phyloP scores from a whole-genome alignment of 2,797 vertebrate genomes.

The Podarcis siculus region DNA sequence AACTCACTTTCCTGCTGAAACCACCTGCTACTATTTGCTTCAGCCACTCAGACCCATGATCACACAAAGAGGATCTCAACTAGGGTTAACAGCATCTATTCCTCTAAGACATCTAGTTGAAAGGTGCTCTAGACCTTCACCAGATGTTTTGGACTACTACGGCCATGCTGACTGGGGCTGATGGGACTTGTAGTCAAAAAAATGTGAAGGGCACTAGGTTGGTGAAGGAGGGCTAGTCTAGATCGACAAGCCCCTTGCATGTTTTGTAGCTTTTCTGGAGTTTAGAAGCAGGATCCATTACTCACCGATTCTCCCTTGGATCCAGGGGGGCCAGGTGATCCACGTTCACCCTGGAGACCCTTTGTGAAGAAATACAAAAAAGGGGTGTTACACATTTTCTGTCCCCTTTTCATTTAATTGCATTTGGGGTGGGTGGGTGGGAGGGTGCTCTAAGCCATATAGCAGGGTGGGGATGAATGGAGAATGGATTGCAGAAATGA shows the following conservation, averaged over 20 bases:
- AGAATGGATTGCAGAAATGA: neutral
- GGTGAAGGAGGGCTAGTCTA: too few relatives aligned
- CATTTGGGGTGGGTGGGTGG: neutral
- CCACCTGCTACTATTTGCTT: too few relatives aligned
- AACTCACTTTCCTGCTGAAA: neutral
- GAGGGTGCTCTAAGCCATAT: neutral
- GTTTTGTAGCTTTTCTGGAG: neutral
- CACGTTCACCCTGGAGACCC: slow-evolving; percentile 93
- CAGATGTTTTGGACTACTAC: too few relatives aligned
- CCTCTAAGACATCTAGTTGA: neutral
- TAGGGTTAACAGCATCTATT: neutral
- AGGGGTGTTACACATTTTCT: neutral
- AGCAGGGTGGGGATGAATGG: neutral
- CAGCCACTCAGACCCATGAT: neutral
- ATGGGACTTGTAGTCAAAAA: too few relatives aligned
- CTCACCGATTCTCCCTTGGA: slow-evolving; percentile 92
- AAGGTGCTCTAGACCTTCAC: too few relatives aligned
- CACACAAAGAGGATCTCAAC: neutral
- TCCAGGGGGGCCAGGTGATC: slow-evolving; percentile 82
- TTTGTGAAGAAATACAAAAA: slow-evolving; percentile 71
- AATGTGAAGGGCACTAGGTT: too few relatives aligned
- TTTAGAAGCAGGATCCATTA: neutral
- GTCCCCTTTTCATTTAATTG: neutral
- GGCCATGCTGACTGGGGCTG: too few relatives aligned
- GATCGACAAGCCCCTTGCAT: neutral